phyloP scores from a whole-genome alignment of 1,140 invertebrate species.

The Coenobita brevimanus region DNA sequence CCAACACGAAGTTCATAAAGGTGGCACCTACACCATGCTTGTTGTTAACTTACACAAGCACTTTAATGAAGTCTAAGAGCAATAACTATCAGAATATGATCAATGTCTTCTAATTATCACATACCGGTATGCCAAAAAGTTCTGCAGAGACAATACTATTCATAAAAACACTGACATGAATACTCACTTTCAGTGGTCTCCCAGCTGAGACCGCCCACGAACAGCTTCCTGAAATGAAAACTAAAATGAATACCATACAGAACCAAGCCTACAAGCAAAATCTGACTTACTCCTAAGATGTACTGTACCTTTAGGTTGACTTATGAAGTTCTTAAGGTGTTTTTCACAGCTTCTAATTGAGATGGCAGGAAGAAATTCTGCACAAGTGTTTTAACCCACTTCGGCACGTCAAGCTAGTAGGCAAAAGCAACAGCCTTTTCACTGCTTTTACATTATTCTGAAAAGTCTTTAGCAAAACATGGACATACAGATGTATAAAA shows the following conservation, averaged over 20 bases:
- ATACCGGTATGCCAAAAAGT: too few relatives aligned
- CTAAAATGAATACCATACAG: not conserved
- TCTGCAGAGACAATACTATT: too few relatives aligned
- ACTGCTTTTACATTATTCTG: slow-evolving; percentile 52
- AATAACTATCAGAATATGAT: too few relatives aligned
- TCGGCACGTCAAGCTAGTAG: slow-evolving; percentile 52
- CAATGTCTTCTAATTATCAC: too few relatives aligned
- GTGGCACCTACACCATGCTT: too few relatives aligned
- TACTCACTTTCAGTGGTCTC: slow-evolving; percentile 97
- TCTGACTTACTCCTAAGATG: slow-evolving; percentile 31
- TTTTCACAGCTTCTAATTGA: slow-evolving; percentile 1
- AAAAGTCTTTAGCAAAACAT: slow-evolving; percentile 58
- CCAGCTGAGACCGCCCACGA: slow-evolving; percentile 97
- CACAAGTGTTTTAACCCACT: slow-evolving; percentile 47
- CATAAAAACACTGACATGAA: too few relatives aligned
- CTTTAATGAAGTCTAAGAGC: too few relatives aligned
- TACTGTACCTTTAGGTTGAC: slow-evolving; percentile 51
- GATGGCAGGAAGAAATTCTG: slow-evolving; percentile 50
- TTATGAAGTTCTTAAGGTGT: not conserved
- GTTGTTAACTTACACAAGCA: too few relatives aligned
- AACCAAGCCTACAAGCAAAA: not conserved
- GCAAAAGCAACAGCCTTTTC: slow-evolving; percentile 38
- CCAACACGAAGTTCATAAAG: too few relatives aligned
- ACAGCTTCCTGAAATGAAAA: slow-evolving; percentile 91
- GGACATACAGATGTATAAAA: not conserved